Conservation (phyloP, 2,797 vertebrate genomes). For the Molossus alvarezi region DNA sequence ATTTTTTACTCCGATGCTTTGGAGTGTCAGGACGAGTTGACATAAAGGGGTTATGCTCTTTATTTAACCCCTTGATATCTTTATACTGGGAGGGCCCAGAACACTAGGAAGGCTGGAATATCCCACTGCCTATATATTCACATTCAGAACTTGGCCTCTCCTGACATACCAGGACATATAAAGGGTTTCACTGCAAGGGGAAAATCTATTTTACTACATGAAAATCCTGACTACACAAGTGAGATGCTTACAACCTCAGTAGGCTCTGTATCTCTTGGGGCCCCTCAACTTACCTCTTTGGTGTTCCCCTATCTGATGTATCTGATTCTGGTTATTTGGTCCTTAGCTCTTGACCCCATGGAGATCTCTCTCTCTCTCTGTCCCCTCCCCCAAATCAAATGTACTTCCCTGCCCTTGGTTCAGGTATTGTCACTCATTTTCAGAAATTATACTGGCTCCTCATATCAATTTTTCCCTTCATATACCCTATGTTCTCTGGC, state of each 20-base stretch:
- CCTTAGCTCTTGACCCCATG: not conserved
- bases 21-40: not conserved
- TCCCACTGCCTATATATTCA: not conserved
- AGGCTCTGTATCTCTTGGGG: not conserved
- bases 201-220: not conserved
- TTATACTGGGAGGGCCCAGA: conserved; percentile 26
- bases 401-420: not conserved
- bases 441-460: conserved; percentile 40
- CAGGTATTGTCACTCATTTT: conserved; percentile 3
- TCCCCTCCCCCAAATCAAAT: not conserved
- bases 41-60: conserved; percentile 7
- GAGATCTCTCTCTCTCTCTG: not conserved
- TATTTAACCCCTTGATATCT: not conserved
- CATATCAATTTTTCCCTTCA: conserved; percentile 2
- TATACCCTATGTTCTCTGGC: conserved; percentile 27
- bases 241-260: not conserved
- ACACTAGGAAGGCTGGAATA: not conserved
- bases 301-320: not conserved
- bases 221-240: not conserved
- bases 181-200: not conserved
- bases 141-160: conserved; percentile 7
- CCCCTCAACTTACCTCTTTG: conserved; percentile 6
- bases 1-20: conserved; percentile 41
- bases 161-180: not conserved
- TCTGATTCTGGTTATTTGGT: conserved; percentile 47